Base-by-base conservation (phyloP, 2,888 invertebrate genomes). In the Taenaris catops region DNA sequence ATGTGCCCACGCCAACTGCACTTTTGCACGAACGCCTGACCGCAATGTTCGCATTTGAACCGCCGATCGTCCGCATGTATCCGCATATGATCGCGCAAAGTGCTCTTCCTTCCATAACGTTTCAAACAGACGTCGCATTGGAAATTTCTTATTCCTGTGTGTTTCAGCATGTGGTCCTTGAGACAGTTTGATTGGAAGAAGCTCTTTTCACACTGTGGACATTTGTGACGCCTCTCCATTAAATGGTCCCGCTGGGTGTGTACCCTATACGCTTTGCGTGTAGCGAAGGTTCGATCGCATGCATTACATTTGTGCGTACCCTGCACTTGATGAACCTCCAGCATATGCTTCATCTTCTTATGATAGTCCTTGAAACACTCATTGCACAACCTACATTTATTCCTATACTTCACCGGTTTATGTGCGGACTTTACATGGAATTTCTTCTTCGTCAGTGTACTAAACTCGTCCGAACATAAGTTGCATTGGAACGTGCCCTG, bases 41-140 rank as follows among this genome's bases (percentile, higher is more conserved):
- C 32, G 11, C 32, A 32, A 11, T 8, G 7, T 9, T 25, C 32
- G 11, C 76, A 76, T 6, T 67, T 64, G 8, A 75, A 75, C 2
- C 75, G 9, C 3, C 75, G 59, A 41, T 75, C 75, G 3, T 74
- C 69, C 3, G 66, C 67, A 33, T 79, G 79, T 29, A 78, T 79
- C 7, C 78, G 27, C 72, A 76, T 70, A 46, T 79, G 79, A 1
- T 43, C 45, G 8, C 42, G 51, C 38, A 48, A 39, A 2, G 49
- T 51, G 11, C 45, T 49, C 19, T 53, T 49, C 8, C 53, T 45
- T 2, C 46, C 43, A 20, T 51, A 59, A 4, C 53, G 34, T 38
- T 56, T 55, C 1, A 43, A 35, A 18, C 62, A 63, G 2, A 53
- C 47, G 0, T 57, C 55, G 34, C 64, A 65, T 8, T 56, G 43